Evolutionary conservation across 2,113 vertebrate species (phyloP), one percentile per base, ranked within the genome.

Genomic region (Pseudorectes ferrugineus): DNA sequence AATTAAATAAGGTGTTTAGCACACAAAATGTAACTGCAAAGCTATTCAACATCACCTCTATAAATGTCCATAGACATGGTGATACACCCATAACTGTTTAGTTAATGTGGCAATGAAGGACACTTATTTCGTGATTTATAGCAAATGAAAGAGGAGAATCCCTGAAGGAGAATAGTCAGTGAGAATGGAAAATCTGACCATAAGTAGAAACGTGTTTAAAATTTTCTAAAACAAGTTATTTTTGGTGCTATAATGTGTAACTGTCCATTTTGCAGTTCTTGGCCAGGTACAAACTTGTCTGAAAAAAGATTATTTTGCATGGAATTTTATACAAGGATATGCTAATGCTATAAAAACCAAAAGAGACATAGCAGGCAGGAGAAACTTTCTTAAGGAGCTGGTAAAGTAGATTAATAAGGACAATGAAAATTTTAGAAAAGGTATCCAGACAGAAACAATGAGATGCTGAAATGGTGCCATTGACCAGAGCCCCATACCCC

Each of bases 101-200:
- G 71, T 92, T 94, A 89, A 76, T 65, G 85, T 96, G 85, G 95
- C 71, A 97, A 94, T 66, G 91, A 87, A 74, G 11, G 59, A 61
- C 83, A 75, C 19, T 95, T 92, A 94, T 95, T 93, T 91, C 28
- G 91, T 96, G 58, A 97, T 97, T 97, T 97, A 92, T 96, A 95
- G 95, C 10, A 23, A 96, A 93, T 33, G n/a, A 33, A 95, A 88
- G 24, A 88, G 78, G 82, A 95, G 67, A 97, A 92, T 74, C 29
- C 17, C 51, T 62, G 57, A 87, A 71, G 35, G 15, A 4, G 3
- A 74, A 58, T 33, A 40, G 3, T 63, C 40, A 75, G 5, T 21
- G 48, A 96, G 45, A 97, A 72, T 51, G 71, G 81, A 92, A 93
- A 95, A 95, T 95, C 61, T 92, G 36, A 97, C 49, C 36, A 80